phyloP scores from a whole-genome alignment of 2,113 vertebrate genomes.

The Rattus norvegicus region DNA sequence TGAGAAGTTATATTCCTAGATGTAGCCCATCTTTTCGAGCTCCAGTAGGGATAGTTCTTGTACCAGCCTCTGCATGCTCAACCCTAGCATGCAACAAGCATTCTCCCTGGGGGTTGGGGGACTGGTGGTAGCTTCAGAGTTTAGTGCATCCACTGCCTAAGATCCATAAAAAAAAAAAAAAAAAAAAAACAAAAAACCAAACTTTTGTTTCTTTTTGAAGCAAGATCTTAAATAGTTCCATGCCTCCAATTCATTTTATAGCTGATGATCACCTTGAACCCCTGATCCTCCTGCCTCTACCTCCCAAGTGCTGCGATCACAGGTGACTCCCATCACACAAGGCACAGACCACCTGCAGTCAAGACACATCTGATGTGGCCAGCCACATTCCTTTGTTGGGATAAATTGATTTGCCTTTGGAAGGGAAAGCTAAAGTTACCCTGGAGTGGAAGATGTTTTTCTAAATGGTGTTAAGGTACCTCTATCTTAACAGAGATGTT shows the following conservation, averaged over 20 bases:
- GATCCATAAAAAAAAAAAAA: neutral
- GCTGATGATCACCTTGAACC: neutral
- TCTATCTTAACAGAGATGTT: neutral
- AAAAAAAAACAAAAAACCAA: too few relatives aligned
- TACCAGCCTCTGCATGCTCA: neutral
- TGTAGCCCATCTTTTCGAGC: neutral
- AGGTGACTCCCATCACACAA: neutral
- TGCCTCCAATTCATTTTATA: neutral
- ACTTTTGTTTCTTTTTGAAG: neutral
- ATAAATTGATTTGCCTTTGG: neutral
- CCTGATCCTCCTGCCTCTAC: neutral
- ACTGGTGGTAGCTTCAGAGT: neutral
- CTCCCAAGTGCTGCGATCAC: neutral
- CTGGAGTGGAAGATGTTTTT: neutral
- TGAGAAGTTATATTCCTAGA: neutral
- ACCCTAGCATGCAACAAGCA: neutral
- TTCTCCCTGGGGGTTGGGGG: neutral
- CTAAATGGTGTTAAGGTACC: neutral
- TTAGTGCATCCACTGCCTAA: neutral
- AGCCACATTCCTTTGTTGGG: neutral
- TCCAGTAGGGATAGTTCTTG: neutral
- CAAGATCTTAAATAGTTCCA: neutral
- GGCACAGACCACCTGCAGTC: neutral
- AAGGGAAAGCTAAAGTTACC: conserved; percentile 10
- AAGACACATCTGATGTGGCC: neutral